Conservation (phyloP, 2,113 vertebrate species). For the Oxygymnocypris stewartii region DNA sequence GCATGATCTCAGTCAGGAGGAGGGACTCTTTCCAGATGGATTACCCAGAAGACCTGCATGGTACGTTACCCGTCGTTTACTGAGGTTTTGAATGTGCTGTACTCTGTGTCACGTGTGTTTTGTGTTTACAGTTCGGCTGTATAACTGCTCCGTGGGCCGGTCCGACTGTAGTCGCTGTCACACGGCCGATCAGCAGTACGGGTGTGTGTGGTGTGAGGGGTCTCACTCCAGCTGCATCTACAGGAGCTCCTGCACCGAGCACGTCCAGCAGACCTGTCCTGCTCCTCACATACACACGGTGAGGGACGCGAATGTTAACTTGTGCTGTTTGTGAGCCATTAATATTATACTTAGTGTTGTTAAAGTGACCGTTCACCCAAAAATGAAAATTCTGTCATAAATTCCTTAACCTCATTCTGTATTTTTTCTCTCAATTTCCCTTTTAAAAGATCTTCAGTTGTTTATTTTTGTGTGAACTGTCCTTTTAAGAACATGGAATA, state of each 20-base stretch:
- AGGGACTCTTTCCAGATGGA: slow-evolving; percentile 83
- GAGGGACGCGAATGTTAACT: background rate
- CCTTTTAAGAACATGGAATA: background rate
- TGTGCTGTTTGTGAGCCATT: background rate
- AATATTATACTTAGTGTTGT: background rate
- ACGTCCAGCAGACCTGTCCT: slow-evolving; percentile 84
- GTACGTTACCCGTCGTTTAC: slow-evolving; percentile 65
- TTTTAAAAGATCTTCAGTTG: background rate
- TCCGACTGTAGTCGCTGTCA: slow-evolving; percentile 94
- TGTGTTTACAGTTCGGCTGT: slow-evolving; percentile 82
- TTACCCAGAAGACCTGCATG: slow-evolving; percentile 84
- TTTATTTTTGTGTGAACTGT: background rate
- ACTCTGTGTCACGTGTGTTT: background rate
- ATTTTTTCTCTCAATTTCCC: background rate
- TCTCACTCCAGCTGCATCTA: slow-evolving; percentile 80
- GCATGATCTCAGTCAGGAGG: slow-evolving; percentile 82
- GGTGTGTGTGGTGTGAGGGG: slow-evolving; percentile 91
- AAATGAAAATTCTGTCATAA: background rate
- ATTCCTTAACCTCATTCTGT: background rate
- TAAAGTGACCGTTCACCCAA: background rate
- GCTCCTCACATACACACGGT: slow-evolving; percentile 90
- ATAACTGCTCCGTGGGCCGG: slow-evolving; percentile 93
- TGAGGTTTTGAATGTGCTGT: background rate
- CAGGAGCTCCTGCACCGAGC: slow-evolving; percentile 79
- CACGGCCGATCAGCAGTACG: slow-evolving; percentile 82